phyloP scores from a whole-genome alignment of 2,113 vertebrate species.

The Rhipidura dahli region DNA sequence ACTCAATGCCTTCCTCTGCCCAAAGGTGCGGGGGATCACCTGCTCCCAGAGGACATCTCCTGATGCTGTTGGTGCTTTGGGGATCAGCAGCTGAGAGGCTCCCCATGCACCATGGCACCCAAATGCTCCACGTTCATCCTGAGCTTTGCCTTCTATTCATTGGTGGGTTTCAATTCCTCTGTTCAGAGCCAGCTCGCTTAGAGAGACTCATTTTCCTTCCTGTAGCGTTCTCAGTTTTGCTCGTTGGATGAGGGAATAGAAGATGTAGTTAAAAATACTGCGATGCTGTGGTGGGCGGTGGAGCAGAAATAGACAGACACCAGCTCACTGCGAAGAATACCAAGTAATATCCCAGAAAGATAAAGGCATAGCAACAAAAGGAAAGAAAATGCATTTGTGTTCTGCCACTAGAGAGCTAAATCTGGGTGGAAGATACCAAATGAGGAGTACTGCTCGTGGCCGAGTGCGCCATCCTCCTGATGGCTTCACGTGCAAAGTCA shows the following conservation, averaged over 20 bases:
- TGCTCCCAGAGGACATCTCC: background rate
- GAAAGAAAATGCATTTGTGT: background rate
- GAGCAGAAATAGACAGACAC: conserved; percentile 63
- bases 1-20: background rate
- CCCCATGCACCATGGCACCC: background rate
- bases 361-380: conserved; percentile 38
- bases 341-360: conserved; percentile 35
- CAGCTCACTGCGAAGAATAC: conserved; percentile 15
- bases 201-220: background rate
- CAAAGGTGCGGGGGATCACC: background rate
- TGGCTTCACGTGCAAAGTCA: background rate
- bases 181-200: background rate
- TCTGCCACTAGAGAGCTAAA: conserved; percentile 1
- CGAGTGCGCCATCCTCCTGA: background rate
- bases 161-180: background rate
- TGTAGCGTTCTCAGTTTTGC: background rate
- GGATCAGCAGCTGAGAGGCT: background rate
- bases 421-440: background rate
- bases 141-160: background rate
- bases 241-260: background rate
- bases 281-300: conserved; percentile 30
- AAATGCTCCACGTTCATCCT: background rate
- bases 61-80: background rate
- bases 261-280: conserved; percentile 59
- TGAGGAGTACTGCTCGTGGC: background rate